These are phyloP conservation scores for Netelia inedita DNA, from an alignment of 2,888 invertebrate species.

Conservation along the genomic window DNA sequence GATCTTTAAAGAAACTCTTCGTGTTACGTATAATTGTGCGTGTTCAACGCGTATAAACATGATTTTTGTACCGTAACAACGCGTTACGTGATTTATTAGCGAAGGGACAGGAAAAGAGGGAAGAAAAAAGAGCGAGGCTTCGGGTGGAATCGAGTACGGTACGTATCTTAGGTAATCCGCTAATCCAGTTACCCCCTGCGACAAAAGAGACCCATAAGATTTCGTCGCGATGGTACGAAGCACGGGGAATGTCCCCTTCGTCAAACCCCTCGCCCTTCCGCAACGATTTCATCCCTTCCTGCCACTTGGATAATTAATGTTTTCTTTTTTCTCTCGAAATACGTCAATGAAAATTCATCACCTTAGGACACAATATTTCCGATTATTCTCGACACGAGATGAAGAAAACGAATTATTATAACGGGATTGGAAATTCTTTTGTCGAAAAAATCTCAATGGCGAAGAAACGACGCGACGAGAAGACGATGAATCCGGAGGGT, in stretches of 20 bases:
- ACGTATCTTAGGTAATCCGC: slow-evolving; percentile 70
- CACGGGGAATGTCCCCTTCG: background rate
- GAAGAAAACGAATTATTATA: too few relatives aligned
- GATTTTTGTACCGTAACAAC: background rate
- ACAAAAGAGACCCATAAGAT: slow-evolving; percentile 23
- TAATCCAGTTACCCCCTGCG: slow-evolving; percentile 74
- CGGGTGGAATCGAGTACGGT: background rate
- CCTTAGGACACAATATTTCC: background rate
- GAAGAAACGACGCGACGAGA: background rate
- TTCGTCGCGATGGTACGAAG: background rate
- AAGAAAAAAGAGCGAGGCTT: slow-evolving; percentile 16
- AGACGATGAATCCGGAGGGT: slow-evolving; percentile 34
- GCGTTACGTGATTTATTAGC: slow-evolving; percentile 3
- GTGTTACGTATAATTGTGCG: background rate
- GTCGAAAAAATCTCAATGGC: background rate
- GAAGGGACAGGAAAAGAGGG: background rate
- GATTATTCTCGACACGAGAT: too few relatives aligned
- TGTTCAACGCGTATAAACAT: slow-evolving; percentile 15
- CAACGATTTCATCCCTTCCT: background rate
- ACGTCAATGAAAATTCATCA: background rate
- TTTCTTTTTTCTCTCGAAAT: background rate
- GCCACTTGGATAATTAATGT: background rate
- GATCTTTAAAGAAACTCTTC: too few relatives aligned
- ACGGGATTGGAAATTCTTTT: background rate
- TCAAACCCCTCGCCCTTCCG: background rate